These are phyloP conservation scores for Tiliacea citrago DNA, from an alignment of 2,888 invertebrate genomes.

Conservation along the genomic window DNA sequence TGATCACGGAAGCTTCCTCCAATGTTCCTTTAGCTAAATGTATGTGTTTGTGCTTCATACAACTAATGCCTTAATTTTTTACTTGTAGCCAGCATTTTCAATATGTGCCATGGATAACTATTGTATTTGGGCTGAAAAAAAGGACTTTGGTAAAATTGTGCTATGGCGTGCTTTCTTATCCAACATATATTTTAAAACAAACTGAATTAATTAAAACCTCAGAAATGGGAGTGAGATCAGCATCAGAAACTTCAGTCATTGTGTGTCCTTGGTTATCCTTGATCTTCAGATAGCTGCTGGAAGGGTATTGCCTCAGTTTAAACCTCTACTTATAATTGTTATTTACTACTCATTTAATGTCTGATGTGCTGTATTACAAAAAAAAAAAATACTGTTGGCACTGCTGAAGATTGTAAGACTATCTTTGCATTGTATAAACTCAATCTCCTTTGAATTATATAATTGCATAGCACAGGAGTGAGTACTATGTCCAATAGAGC, in stretches of 20 bases:
- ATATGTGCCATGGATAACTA: constrained; percentile 95
- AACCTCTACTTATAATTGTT: constrained; percentile 94
- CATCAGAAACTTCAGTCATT: constrained; percentile 84
- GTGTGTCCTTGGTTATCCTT: constrained; percentile 96
- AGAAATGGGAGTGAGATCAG: constrained; percentile 81
- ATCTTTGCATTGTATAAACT: too few species aligned
- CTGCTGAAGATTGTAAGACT: too few species aligned
- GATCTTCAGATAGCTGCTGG: constrained; percentile 90
- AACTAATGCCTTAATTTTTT: constrained; percentile 91
- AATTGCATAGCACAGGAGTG: too few species aligned
- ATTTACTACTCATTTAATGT: constrained; percentile 92
- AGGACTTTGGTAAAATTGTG: not conserved
- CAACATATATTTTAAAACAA: not conserved
- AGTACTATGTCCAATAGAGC: too few species aligned
- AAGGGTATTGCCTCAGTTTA: constrained; percentile 84
- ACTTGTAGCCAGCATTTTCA: constrained; percentile 92
- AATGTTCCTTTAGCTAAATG: constrained; percentile 93
- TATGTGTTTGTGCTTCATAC: constrained; percentile 94
- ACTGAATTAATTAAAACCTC: constrained; percentile 71
- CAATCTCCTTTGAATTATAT: too few species aligned
- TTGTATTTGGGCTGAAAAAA: constrained; percentile 83
- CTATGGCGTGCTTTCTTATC: constrained; percentile 83
- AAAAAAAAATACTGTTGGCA: constrained; percentile 62
- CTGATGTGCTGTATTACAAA: constrained; percentile 88
- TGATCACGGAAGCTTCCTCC: constrained; percentile 88